A percentile compares a stretch with the other conserved stretches of the same genome.
Conservation (phyloP, 2,113 vertebrate genomes). For the Indri indri region DNA sequence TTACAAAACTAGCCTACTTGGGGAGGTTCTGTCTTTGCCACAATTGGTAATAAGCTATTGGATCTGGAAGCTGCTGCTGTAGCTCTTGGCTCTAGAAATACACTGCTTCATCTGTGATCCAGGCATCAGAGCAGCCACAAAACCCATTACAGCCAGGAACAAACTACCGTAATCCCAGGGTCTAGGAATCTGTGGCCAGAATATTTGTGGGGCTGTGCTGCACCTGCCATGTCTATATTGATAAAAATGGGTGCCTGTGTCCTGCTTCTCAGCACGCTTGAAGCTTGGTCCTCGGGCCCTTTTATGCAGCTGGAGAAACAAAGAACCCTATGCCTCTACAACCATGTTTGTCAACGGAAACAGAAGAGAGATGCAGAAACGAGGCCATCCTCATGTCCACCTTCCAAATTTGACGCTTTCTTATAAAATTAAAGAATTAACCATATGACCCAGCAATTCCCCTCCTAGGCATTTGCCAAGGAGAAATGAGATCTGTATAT, state of each 20-base stretch:
- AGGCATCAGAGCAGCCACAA: not conserved
- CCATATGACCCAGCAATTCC: not conserved
- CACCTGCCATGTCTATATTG: not conserved
- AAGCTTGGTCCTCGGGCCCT: not conserved
- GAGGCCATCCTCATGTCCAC: too few species aligned
- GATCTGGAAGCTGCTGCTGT: not conserved
- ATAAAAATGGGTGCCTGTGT: not conserved
- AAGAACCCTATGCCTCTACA: not conserved
- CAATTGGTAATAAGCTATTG: not conserved
- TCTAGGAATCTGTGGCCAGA: not conserved
- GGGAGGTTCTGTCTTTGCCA: not conserved
- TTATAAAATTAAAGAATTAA: not conserved
- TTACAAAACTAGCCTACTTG: not conserved
- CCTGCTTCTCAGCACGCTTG: not conserved
- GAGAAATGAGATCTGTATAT: not conserved
- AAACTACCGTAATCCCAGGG: not conserved
- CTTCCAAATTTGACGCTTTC: not conserved
- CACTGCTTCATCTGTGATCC: not conserved
- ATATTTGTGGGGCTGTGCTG: not conserved
- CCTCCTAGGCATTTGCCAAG: not conserved
- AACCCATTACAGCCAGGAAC: not conserved
- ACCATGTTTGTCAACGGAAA: not conserved
- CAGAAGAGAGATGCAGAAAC: not conserved
- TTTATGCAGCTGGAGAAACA: not conserved
- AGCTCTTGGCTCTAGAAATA: not conserved